Evolutionary conservation across 2,113 vertebrate species (phyloP).

Genomic region (Corvus hawaiiensis): DNA sequence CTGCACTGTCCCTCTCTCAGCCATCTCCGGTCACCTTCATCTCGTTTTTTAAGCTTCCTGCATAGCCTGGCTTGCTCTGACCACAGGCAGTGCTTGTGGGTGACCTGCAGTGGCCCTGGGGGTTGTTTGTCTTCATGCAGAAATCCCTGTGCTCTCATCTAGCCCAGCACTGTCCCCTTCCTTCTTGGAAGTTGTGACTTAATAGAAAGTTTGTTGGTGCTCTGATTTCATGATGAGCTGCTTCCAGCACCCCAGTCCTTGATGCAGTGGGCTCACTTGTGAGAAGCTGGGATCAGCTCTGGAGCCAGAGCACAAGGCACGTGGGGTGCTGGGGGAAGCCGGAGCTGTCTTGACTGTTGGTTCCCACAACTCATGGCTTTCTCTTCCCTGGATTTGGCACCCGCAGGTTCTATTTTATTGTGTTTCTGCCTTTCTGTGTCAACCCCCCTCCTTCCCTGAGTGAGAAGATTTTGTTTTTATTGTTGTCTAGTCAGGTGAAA

Average conservation of each 20-base stretch:
- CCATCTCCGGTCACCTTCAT: background rate
- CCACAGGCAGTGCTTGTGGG: background rate
- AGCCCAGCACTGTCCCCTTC: background rate
- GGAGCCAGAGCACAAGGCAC: background rate
- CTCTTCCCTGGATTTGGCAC: background rate
- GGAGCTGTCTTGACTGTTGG: background rate
- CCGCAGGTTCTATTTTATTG: background rate
- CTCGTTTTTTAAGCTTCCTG: background rate
- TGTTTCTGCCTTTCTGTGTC: background rate
- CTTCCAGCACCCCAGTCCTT: background rate
- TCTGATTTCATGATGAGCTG: background rate
- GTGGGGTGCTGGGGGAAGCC: rapidly evolving
- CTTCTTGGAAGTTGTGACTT: background rate
- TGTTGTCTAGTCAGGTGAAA: background rate
- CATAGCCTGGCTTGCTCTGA: background rate
- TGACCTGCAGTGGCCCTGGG: too few relatives aligned
- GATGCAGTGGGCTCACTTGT: rapidly evolving
- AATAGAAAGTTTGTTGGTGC: too few relatives aligned
- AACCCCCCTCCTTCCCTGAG: background rate
- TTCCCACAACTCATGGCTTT: background rate
- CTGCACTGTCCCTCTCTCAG: background rate
- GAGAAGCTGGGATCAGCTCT: background rate
- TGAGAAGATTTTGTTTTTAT: background rate
- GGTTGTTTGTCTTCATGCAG: background rate
- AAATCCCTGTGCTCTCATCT: rapidly evolving